These are phyloP conservation scores for Proterorhinus semilunaris DNA, from an alignment of 2,113 vertebrate genomes.

Conservation along the genomic window DNA sequence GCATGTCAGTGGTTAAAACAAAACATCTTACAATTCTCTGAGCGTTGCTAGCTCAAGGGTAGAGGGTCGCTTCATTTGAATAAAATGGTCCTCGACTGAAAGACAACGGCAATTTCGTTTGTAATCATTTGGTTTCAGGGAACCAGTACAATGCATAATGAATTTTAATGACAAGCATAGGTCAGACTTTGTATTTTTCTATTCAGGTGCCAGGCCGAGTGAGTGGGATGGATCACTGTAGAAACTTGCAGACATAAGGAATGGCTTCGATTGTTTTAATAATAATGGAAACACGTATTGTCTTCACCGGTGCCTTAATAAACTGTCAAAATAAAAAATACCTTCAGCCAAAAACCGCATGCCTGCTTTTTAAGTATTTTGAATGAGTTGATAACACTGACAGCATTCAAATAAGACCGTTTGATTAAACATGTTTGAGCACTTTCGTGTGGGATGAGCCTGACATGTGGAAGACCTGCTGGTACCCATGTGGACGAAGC, in stretches of 20 bases:
- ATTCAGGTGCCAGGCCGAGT: slow-evolving; percentile 6
- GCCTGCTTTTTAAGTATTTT: background rate
- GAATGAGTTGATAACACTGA: background rate
- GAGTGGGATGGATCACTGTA: background rate
- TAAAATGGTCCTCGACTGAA: background rate
- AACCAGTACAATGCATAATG: background rate
- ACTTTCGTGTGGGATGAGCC: slow-evolving; percentile 13
- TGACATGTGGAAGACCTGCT: slow-evolving; percentile 37
- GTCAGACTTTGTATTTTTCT: background rate
- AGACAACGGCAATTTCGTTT: background rate
- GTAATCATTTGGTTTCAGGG: background rate
- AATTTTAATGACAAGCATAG: background rate
- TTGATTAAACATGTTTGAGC: slow-evolving; percentile 8
- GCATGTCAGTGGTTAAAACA: background rate
- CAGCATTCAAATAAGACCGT: background rate
- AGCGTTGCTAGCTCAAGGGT: background rate
- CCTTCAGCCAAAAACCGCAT: background rate
- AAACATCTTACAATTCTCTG: background rate
- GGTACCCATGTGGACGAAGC: slow-evolving; percentile 56
- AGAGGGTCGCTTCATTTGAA: background rate
- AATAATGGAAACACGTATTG: background rate
- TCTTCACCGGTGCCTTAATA: background rate
- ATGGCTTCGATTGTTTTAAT: background rate
- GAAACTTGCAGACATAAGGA: background rate
- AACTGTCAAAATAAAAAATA: background rate